phyloP scores from a whole-genome alignment of 2,888 invertebrate species.

The Serrognathus titanus region DNA sequence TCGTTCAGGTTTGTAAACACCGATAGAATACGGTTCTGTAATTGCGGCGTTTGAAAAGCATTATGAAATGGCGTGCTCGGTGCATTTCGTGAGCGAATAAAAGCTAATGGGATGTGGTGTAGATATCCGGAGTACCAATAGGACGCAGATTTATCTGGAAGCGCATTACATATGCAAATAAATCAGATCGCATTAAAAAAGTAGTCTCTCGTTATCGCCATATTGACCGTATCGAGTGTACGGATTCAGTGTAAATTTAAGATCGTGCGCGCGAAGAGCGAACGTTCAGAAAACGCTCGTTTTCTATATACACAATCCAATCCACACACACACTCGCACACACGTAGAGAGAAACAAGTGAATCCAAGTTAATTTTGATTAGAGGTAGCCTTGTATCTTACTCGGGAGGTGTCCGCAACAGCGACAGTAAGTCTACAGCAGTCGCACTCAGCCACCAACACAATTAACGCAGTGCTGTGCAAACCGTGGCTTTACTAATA shows the following conservation, averaged over 20 bases:
- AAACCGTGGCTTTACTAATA: conserved; percentile 36
- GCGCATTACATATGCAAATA: conserved; percentile 2
- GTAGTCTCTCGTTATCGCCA: neutral
- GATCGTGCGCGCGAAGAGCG: neutral
- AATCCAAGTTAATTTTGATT: conserved; percentile 3
- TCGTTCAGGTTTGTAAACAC: neutral
- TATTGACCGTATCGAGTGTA: conserved; percentile 2
- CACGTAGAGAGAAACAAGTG: conserved; percentile 1
- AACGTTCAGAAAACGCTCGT: neutral
- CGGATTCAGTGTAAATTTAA: conserved; percentile 2
- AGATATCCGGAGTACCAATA: conserved; percentile 2
- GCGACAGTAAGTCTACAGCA: conserved; percentile 17
- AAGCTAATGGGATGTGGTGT: neutral
- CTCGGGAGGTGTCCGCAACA: conserved; percentile 14
- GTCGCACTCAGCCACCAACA: conserved; percentile 10
- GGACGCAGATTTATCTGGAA: conserved; percentile 3
- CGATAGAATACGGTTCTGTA: neutral
- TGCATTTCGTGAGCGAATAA: neutral
- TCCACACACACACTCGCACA: neutral
- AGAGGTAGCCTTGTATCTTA: conserved; percentile 7
- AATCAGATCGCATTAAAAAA: neutral
- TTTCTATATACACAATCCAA: neutral
- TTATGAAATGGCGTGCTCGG: conserved; percentile 1
- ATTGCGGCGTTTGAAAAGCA: neutral
- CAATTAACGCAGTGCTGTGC: conserved; percentile 28